phyloP scores from a whole-genome alignment of 2,888 invertebrate species.

The Epistrophella euchroma region DNA sequence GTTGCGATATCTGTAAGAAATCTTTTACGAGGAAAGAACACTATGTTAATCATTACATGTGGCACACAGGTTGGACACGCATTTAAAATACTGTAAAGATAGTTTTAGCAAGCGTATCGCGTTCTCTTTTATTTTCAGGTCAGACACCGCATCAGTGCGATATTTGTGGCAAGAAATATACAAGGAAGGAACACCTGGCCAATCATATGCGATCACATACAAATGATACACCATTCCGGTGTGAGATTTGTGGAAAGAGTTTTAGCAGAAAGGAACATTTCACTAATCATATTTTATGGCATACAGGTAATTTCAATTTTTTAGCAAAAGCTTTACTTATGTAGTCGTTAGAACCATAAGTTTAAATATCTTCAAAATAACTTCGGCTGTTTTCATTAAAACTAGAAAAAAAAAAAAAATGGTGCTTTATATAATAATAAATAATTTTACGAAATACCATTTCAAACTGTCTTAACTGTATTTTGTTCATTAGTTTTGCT shows the following conservation, averaged over 20 bases:
- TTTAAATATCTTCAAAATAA: too few species aligned
- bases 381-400: too few species aligned
- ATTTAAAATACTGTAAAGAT: slow-evolving; percentile 52
- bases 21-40: slow-evolving; percentile 95
- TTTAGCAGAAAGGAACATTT: slow-evolving; percentile 95
- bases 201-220: slow-evolving; percentile 95
- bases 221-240: slow-evolving; percentile 94
- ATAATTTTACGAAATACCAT: too few species aligned
- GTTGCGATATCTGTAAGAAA: slow-evolving; percentile 93
- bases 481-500: too few species aligned
- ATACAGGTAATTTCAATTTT: slow-evolving; percentile 88
- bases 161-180: slow-evolving; percentile 94
- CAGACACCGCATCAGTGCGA: slow-evolving; percentile 95
- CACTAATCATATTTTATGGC: slow-evolving; percentile 95
- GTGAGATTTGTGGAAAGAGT: slow-evolving; percentile 94
- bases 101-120: slow-evolving; percentile 53
- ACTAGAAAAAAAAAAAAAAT: too few species aligned
- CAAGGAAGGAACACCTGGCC: slow-evolving; percentile 93
- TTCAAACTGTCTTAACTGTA: too few species aligned
- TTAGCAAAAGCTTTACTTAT: too few species aligned
- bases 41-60: slow-evolving; percentile 92
- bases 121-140: slow-evolving; percentile 84
- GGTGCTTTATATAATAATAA: too few species aligned
- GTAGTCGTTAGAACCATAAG: too few species aligned
- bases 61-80: slow-evolving; percentile 85